phyloP scores from a whole-genome alignment of 2,113 vertebrate genomes.

The Phaethon lepturus region DNA sequence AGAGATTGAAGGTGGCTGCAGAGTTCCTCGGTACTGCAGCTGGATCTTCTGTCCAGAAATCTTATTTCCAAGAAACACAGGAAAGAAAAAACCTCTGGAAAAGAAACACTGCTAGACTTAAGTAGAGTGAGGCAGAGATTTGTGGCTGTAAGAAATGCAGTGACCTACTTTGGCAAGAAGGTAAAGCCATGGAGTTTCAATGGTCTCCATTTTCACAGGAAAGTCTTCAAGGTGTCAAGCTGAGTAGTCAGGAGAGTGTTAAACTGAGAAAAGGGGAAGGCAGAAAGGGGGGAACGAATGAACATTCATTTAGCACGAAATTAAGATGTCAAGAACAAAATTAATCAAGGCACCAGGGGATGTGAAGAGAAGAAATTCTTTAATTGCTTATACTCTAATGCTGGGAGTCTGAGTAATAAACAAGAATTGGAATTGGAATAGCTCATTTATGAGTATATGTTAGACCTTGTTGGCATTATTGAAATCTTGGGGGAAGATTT shows the following conservation, averaged over 20 bases:
- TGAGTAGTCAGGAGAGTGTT: slow-evolving; percentile 61
- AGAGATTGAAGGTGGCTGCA: not conserved
- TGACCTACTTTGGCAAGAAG: not conserved
- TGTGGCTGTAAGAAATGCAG: not conserved
- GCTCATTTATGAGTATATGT: slow-evolving; percentile 70
- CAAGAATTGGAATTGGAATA: slow-evolving; percentile 63
- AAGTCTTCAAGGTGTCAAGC: not conserved
- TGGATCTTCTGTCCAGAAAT: not conserved
- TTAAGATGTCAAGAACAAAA: slow-evolving; percentile 74
- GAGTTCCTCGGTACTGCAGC: not conserved
- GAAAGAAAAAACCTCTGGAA: not conserved
- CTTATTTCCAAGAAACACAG: not conserved
- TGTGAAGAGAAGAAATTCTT: slow-evolving; percentile 64
- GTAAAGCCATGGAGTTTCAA: not conserved
- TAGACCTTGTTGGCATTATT: slow-evolving; percentile 61
- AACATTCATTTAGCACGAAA: slow-evolving; percentile 57
- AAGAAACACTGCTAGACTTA: not conserved
- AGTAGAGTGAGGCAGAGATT: not conserved
- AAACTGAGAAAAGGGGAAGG: slow-evolving; percentile 29
- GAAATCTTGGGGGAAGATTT: slow-evolving; percentile 66
- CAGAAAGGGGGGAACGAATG: slow-evolving; percentile 42
- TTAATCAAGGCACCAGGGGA: slow-evolving; percentile 72
- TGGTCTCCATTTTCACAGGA: not conserved
- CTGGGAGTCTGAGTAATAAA: slow-evolving; percentile 66
- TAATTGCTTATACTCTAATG: slow-evolving; percentile 70